phyloP scores from a whole-genome alignment of 1,140 invertebrate species.

The Microplitis demolitor region DNA sequence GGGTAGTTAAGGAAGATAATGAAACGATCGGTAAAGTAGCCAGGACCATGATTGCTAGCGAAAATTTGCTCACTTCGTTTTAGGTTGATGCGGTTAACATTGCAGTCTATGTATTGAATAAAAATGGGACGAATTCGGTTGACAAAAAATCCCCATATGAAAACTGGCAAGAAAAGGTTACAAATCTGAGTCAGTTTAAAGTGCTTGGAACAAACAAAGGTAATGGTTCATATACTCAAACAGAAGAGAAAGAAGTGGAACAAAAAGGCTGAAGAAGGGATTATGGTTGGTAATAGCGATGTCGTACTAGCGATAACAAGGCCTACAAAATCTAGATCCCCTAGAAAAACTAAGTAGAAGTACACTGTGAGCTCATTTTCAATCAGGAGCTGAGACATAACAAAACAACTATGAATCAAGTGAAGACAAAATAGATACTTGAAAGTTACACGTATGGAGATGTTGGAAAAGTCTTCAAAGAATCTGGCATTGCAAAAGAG shows the following conservation, averaged over 20 bases:
- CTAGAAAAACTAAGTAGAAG: neutral
- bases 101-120: neutral
- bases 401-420: too few species aligned
- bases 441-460: too few species aligned
- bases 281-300: slow-evolving; percentile 43
- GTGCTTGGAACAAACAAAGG: slow-evolving; percentile 52
- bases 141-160: slow-evolving; percentile 27
- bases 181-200: slow-evolving; percentile 37
- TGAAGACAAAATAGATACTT: too few species aligned
- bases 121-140: neutral
- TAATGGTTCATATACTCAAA: slow-evolving; percentile 34
- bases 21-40: slow-evolving; percentile 22
- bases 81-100: slow-evolving; percentile 39
- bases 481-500: too few species aligned
- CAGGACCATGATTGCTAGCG: slow-evolving; percentile 14
- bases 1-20: slow-evolving; percentile 42
- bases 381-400: too few species aligned
- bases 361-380: neutral
- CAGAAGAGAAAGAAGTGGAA: slow-evolving; percentile 40
- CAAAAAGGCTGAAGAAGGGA: slow-evolving; percentile 36
- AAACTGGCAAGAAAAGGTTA: slow-evolving; percentile 36
- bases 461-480: too few species aligned
- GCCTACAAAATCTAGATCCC: slow-evolving; percentile 36
- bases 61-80: slow-evolving; percentile 9
- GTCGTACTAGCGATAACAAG: too few species aligned